phyloP scores from a whole-genome alignment of 2,113 vertebrate species.

The Tiliqua scincoides region DNA sequence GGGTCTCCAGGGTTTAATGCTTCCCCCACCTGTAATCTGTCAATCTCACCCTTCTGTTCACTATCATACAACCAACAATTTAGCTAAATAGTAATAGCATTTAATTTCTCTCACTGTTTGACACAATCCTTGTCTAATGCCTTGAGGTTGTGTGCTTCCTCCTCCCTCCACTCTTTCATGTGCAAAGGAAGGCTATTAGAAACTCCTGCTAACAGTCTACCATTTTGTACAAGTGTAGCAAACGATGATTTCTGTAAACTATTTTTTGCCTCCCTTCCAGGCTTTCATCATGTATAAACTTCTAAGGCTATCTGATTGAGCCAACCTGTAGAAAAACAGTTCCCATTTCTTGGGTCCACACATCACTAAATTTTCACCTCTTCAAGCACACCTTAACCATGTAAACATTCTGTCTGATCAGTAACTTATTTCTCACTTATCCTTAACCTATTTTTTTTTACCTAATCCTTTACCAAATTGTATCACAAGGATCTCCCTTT shows the following conservation, averaged over 20 bases:
- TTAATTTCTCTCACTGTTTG: not conserved
- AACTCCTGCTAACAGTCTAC: too few species aligned
- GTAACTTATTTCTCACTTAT: not conserved
- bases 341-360: not conserved
- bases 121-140: not conserved
- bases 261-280: not conserved
- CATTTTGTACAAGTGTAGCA: too few species aligned
- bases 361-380: not conserved
- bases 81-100: not conserved
- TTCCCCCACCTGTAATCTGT: too few species aligned
- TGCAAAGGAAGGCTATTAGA: too few species aligned
- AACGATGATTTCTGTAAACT: too few species aligned
- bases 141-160: too few species aligned
- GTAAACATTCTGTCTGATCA: not conserved
- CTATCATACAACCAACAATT: not conserved
- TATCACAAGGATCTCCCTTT: not conserved
- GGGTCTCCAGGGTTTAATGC: not conserved
- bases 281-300: not conserved
- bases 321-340: not conserved
- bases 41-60: not conserved
- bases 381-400: not conserved
- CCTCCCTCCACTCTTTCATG: too few species aligned
- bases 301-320: not conserved
- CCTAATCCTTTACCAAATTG: not conserved
- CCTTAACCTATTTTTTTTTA: not conserved